Percentiles rank a stretch among this genome's conserved stretches.
Conservation (phyloP, 2,113 vertebrate genomes). For the Chauna torquata region DNA sequence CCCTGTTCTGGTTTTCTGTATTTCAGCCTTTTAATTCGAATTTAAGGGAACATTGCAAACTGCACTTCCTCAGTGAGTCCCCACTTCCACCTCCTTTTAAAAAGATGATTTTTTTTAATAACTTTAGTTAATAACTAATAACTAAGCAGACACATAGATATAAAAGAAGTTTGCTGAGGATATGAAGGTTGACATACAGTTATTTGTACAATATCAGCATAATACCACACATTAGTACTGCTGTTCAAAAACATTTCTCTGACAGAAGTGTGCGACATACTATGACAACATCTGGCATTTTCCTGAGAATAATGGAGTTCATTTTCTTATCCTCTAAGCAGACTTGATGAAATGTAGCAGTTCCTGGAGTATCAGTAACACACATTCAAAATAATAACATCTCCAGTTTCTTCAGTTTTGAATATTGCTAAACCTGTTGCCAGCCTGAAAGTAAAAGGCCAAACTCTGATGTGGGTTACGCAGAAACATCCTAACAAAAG, state of each 20-base stretch:
- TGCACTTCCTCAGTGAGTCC: neutral
- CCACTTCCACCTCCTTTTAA: neutral
- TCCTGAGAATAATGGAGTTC: constrained; percentile 3
- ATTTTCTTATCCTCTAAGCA: constrained; percentile 18
- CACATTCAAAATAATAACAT: neutral
- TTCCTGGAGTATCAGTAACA: constrained; percentile 34
- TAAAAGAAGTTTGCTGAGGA: neutral
- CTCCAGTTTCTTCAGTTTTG: neutral
- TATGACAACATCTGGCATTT: constrained; percentile 40
- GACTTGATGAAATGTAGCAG: constrained; percentile 31
- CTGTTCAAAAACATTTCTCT: constrained; percentile 40
- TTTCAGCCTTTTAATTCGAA: neutral
- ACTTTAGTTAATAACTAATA: neutral
- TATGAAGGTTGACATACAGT: constrained; percentile 36
- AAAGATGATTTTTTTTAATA: neutral
- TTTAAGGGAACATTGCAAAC: neutral
- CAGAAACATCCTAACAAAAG: neutral
- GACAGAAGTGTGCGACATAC: neutral
- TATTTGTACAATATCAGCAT: constrained; percentile 45
- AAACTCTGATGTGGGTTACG: neutral
- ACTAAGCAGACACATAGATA: neutral
- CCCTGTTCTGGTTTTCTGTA: neutral
- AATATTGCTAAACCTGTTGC: neutral
- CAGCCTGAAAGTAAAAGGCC: neutral
- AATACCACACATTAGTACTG: constrained; percentile 38